Conservation (phyloP, 2,888 invertebrate species). For the Apamea anceps region DNA sequence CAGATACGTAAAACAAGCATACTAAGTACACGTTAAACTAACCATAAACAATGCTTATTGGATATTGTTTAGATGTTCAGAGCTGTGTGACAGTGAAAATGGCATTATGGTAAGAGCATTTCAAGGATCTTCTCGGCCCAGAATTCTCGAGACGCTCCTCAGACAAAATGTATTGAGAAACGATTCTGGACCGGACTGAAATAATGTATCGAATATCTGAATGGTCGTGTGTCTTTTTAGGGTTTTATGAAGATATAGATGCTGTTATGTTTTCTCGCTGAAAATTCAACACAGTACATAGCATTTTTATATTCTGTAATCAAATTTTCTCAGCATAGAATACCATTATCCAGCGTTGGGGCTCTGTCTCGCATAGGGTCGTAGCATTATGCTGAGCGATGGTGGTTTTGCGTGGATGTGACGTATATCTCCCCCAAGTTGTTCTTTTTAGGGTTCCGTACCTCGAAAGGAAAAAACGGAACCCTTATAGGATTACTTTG, state of each 20-base stretch:
- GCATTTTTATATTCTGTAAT: not conserved
- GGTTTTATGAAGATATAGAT: slow-evolving; percentile 5
- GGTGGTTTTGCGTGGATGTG: not conserved
- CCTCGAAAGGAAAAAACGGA: too few species aligned
- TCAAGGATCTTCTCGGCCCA: slow-evolving; percentile 49
- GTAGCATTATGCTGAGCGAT: not conserved
- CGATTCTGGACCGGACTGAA: slow-evolving; percentile 38
- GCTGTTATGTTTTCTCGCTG: not conserved
- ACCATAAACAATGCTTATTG: slow-evolving; percentile 64
- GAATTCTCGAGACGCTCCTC: slow-evolving; percentile 49
- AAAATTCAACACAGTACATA: not conserved
- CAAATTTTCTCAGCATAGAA: not conserved
- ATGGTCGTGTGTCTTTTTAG: not conserved
- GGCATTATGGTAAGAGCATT: slow-evolving; percentile 50
- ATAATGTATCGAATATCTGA: slow-evolving; percentile 48
- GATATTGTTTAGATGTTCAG: slow-evolving; percentile 54
- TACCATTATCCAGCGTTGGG: not conserved
- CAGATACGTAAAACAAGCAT: slow-evolving; percentile 56
- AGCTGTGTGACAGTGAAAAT: slow-evolving; percentile 56
- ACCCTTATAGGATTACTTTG: too few species aligned
- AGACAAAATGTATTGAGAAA: slow-evolving; percentile 54
- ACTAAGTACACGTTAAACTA: slow-evolving; percentile 61
- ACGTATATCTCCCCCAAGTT: not conserved
- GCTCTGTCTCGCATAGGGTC: too few species aligned
- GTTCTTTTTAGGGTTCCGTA: not conserved